These are phyloP conservation scores for Lasius platythorax DNA, from an alignment of 2,888 invertebrate genomes.

Conservation along the genomic window DNA sequence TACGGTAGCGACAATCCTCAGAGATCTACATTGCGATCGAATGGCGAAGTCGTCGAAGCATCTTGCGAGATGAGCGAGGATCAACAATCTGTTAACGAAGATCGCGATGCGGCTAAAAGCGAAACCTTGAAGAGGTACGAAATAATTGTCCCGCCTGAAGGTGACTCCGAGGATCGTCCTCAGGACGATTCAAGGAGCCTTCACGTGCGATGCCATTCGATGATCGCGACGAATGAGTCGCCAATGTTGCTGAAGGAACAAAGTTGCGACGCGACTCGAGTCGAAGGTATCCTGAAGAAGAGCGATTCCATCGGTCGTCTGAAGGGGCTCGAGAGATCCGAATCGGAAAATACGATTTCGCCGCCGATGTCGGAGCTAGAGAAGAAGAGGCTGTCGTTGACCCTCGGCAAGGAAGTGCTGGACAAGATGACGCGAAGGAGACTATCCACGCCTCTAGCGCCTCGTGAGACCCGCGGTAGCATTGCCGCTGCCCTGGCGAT, in stretches of 20 bases:
- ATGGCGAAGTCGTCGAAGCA: neutral
- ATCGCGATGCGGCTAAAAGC: neutral
- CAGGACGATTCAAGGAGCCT: conserved; percentile 75
- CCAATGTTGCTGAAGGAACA: conserved; percentile 35
- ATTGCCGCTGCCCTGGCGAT: conserved; percentile 87
- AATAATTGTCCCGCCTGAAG: conserved; percentile 79
- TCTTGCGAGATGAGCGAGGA: conserved; percentile 8
- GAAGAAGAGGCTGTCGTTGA: conserved; percentile 91
- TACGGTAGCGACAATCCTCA: conserved; percentile 89
- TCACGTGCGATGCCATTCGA: conserved; percentile 84
- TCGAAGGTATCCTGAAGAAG: conserved; percentile 68
- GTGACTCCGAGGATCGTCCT: conserved; percentile 62
- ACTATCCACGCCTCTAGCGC: conserved; percentile 78
- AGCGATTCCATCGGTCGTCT: conserved; percentile 81
- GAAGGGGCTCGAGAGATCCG: conserved; percentile 73
- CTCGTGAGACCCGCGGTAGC: conserved; percentile 87
- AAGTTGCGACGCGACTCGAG: conserved; percentile 6
- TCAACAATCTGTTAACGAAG: neutral
- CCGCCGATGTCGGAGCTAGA: conserved; percentile 89
- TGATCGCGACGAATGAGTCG: conserved; percentile 76
- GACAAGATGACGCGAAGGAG: conserved; percentile 88
- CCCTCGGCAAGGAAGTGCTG: conserved; percentile 91
- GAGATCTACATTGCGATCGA: conserved; percentile 23
- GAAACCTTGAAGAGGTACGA: conserved; percentile 75
- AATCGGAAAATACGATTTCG: conserved; percentile 68